Percentiles rank a stretch among this genome's conserved stretches.
phyloP scores from a whole-genome alignment of 2,113 vertebrate genomes.

The Cathartes aura region DNA sequence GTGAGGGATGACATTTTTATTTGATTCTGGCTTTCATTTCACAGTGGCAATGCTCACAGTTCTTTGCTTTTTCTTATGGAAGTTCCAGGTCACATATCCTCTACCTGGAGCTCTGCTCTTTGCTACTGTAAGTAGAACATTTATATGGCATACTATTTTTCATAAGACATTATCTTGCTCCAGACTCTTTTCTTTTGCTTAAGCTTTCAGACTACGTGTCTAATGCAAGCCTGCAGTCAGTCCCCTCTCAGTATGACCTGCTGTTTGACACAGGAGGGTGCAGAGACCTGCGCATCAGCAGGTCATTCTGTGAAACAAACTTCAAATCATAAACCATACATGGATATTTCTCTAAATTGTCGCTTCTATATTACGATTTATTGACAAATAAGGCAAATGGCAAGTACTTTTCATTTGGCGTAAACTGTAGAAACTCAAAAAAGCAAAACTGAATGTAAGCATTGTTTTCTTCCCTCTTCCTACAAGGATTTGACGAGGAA shows the following conservation, averaged over 20 bases:
- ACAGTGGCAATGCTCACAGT: not conserved
- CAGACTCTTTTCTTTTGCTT: not conserved
- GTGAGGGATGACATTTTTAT: not conserved
- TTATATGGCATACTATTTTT: not conserved
- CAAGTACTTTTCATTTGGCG: not conserved
- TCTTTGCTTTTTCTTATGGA: not conserved
- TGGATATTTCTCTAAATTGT: not conserved
- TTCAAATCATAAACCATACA: not conserved
- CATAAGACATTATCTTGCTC: not conserved
- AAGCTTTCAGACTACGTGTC: not conserved
- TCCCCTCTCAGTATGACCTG: not conserved
- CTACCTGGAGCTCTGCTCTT: not conserved
- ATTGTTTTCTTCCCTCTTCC: not conserved
- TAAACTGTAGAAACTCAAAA: not conserved
- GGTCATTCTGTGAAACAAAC: not conserved
- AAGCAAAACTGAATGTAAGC: not conserved
- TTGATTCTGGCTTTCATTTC: not conserved
- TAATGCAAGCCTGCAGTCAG: not conserved
- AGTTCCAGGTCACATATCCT: not conserved
- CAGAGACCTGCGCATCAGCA: not conserved
- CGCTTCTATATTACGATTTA: not conserved
- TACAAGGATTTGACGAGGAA: conserved; percentile 76
- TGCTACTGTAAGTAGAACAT: not conserved
- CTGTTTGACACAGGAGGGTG: not conserved
- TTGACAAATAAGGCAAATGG: not conserved